A percentile compares a stretch with the other conserved stretches of the same genome.
Conservation (phyloP, 1,140 invertebrate genomes). For the Listronotus oregonensis region DNA sequence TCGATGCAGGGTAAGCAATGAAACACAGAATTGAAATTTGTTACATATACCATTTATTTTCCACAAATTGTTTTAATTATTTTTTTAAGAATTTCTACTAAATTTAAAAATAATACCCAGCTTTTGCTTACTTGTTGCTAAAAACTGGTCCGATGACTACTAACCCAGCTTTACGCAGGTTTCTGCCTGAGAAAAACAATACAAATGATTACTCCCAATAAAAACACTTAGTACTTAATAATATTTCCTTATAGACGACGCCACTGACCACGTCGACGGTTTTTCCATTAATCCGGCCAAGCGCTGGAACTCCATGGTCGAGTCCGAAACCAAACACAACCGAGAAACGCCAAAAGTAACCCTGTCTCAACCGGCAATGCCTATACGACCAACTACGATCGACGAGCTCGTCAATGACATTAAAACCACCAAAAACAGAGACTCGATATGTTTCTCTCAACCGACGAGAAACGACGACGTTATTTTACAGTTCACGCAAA, state of each 20-base stretch:
- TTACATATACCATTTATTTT: too few species aligned
- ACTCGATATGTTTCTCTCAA: slow-evolving; percentile 81
- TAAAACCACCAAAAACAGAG: slow-evolving; percentile 44
- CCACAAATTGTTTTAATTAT: too few species aligned
- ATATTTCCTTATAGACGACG: slow-evolving; percentile 23
- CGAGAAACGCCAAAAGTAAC: slow-evolving; percentile 44
- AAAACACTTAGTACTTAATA: too few species aligned
- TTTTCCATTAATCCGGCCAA: slow-evolving; percentile 25
- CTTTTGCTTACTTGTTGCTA: too few species aligned
- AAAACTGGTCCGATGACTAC: too few species aligned
- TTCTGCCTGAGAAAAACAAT: too few species aligned
- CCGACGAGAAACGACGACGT: slow-evolving; percentile 83
- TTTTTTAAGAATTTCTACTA: too few species aligned
- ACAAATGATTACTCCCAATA: too few species aligned
- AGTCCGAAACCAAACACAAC: slow-evolving; percentile 40
- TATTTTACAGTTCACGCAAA: slow-evolving; percentile 70
- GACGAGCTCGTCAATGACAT: slow-evolving; percentile 1
- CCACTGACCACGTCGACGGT: slow-evolving; percentile 24
- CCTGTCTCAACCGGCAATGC: slow-evolving; percentile 45
- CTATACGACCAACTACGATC: slow-evolving; percentile 19
- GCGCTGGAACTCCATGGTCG: slow-evolving; percentile 44
- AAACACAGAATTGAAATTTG: too few species aligned
- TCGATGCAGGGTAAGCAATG: neutral
- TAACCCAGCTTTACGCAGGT: too few species aligned
- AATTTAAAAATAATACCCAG: too few species aligned